Conservation (phyloP, 2,113 vertebrate genomes). For the Odobenus rosmarus region DNA sequence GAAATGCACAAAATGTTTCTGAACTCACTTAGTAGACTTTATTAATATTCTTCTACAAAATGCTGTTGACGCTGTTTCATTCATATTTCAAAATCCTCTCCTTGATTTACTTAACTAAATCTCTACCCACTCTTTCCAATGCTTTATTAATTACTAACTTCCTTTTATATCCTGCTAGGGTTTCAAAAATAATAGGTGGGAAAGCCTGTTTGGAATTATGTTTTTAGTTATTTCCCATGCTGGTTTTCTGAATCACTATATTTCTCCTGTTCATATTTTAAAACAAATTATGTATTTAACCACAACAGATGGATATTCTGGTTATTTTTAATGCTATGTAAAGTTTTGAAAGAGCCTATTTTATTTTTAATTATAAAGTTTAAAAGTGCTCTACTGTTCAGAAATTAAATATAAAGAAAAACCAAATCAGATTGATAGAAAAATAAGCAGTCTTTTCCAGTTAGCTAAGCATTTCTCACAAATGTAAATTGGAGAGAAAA, state of each 20-base stretch:
- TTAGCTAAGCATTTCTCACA: constrained; percentile 7
- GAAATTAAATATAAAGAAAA: constrained; percentile 65
- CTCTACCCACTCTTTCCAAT: constrained; percentile 38
- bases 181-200: constrained; percentile 57
- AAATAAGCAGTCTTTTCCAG: constrained; percentile 10
- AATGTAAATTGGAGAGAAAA: neutral
- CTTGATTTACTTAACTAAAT: constrained; percentile 60
- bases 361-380: constrained; percentile 62
- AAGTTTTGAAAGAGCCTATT: constrained; percentile 32
- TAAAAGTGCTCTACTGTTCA: constrained; percentile 39
- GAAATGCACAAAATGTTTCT: neutral
- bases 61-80: constrained; percentile 6
- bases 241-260: constrained; percentile 42
- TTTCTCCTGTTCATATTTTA: constrained; percentile 62
- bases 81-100: constrained; percentile 60
- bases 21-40: constrained; percentile 9
- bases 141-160: constrained; percentile 68
- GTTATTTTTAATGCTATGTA: constrained; percentile 52
- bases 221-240: constrained; percentile 59
- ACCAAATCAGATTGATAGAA: constrained; percentile 38
- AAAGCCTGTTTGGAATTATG: constrained; percentile 18
- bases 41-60: constrained; percentile 55
- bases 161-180: constrained; percentile 40
- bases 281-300: constrained; percentile 64
- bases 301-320: constrained; percentile 40